Percentiles rank a stretch among this genome's conserved stretches.
Conservation (phyloP, 1,140 invertebrate genomes). For the Zaprionus tsacasi region DNA sequence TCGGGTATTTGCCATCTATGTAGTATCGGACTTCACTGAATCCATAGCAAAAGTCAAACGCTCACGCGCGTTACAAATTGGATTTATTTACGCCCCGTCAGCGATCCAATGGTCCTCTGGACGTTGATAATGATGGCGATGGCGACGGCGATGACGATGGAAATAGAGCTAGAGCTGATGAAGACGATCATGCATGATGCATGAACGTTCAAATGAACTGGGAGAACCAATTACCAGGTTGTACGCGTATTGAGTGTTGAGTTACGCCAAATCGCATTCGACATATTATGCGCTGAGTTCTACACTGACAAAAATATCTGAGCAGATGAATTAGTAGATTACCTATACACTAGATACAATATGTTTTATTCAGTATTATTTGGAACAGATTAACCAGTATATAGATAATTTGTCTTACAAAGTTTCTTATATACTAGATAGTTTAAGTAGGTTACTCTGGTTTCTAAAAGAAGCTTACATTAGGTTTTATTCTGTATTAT, state of each 20-base stretch:
- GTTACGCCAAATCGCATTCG: slow-evolving; percentile 57
- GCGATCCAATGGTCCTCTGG: slow-evolving; percentile 19
- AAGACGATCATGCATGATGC: slow-evolving; percentile 61
- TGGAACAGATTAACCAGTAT: neutral
- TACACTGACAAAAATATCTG: neutral
- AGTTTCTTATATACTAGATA: no score
- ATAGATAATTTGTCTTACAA: neutral
- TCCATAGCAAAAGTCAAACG: slow-evolving; percentile 47
- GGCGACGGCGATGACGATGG: slow-evolving; percentile 28
- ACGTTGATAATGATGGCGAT: slow-evolving; percentile 20
- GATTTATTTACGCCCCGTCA: slow-evolving; percentile 70
- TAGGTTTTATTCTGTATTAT: no score
- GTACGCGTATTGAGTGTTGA: slow-evolving; percentile 53
- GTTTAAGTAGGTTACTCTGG: no score
- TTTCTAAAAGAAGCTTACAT: no score
- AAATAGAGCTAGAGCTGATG: neutral
- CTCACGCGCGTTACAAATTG: slow-evolving; percentile 75
- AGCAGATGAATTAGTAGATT: neutral
- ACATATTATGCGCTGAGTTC: slow-evolving; percentile 44
- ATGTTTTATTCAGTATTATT: no score
- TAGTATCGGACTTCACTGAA: neutral
- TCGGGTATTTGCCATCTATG: slow-evolving; percentile 4
- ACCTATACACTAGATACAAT: no score
- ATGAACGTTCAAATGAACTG: slow-evolving; percentile 61
- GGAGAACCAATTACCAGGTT: slow-evolving; percentile 43